Percentiles rank a stretch among this genome's conserved stretches.
Conservation (phyloP, 2,113 vertebrate genomes). For the Calidris pygmaea region DNA sequence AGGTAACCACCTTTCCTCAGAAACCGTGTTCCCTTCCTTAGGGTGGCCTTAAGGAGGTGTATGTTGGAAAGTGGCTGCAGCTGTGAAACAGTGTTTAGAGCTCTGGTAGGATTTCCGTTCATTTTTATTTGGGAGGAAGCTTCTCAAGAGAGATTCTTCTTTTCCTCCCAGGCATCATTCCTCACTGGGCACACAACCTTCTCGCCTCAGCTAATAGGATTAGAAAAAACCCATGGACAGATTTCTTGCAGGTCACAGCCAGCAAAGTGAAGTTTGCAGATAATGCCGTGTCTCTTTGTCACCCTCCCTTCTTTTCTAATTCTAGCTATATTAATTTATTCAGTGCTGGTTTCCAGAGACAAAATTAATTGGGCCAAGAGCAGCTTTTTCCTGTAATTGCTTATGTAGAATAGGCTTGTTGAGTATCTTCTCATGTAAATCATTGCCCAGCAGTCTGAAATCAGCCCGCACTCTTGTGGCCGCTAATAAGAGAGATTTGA, state of each 20-base stretch:
- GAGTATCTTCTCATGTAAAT: slow-evolving; percentile 65
- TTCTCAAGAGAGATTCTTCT: background rate
- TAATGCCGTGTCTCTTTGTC: background rate
- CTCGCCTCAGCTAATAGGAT: background rate
- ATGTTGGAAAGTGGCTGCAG: background rate
- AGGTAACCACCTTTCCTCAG: background rate
- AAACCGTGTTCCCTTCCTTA: background rate
- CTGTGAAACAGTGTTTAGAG: background rate
- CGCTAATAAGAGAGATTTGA: slow-evolving; percentile 31
- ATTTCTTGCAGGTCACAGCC: background rate
- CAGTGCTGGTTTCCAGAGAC: slow-evolving; percentile 50
- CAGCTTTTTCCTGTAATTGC: slow-evolving; percentile 54
- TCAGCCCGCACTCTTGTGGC: background rate
- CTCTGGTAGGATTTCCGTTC: background rate
- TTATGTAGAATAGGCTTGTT: slow-evolving; percentile 64
- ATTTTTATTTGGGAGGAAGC: background rate
- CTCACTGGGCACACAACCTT: background rate
- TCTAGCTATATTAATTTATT: slow-evolving; percentile 52
- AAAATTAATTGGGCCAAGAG: slow-evolving; percentile 64
- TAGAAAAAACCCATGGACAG: background rate
- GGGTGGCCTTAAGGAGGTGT: background rate
- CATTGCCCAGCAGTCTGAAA: slow-evolving; percentile 56
- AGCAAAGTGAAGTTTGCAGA: background rate
- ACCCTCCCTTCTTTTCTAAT: background rate
- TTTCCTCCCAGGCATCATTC: background rate